Percentiles rank a stretch among this genome's conserved stretches.
phyloP scores from a whole-genome alignment of 1,140 invertebrate genomes.

The Drosophila busckii region DNA sequence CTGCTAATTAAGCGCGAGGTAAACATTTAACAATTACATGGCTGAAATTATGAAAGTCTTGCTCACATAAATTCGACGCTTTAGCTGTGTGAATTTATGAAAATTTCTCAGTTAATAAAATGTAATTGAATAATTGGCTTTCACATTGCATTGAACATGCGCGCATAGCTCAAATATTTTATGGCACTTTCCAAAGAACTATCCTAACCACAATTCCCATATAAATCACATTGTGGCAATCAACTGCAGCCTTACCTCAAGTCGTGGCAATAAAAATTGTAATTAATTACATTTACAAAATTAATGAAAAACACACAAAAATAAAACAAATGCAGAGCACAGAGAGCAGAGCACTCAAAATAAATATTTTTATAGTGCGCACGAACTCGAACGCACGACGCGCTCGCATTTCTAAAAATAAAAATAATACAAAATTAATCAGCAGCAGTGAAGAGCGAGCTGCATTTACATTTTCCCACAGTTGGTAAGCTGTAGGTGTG shows the following conservation, averaged over 20 bases:
- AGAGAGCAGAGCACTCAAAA: neutral
- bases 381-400: no score
- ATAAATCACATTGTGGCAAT: constrained; percentile 54
- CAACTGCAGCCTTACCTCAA: constrained; percentile 40
- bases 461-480: constrained; percentile 54
- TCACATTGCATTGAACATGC: constrained; percentile 61
- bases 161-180: constrained; percentile 59
- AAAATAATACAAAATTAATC: constrained; percentile 74
- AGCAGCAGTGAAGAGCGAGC: constrained; percentile 20
- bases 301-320: constrained; percentile 56
- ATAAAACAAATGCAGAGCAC: constrained; percentile 32
- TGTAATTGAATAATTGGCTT: constrained; percentile 62
- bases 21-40: no score
- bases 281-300: constrained; percentile 63
- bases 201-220: constrained; percentile 50
- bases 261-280: constrained; percentile 67
- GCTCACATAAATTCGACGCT: no score
- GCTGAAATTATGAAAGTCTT: no score
- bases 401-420: constrained; percentile 47
- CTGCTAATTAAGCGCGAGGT: no score
- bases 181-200: constrained; percentile 64
- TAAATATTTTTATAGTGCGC: no score
- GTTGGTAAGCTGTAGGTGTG: no score
- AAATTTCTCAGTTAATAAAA: constrained; percentile 62
- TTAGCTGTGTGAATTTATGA: no score